phyloP scores from a whole-genome alignment of 1,140 invertebrate genomes.

The Lepeophtheirus salmonis region DNA sequence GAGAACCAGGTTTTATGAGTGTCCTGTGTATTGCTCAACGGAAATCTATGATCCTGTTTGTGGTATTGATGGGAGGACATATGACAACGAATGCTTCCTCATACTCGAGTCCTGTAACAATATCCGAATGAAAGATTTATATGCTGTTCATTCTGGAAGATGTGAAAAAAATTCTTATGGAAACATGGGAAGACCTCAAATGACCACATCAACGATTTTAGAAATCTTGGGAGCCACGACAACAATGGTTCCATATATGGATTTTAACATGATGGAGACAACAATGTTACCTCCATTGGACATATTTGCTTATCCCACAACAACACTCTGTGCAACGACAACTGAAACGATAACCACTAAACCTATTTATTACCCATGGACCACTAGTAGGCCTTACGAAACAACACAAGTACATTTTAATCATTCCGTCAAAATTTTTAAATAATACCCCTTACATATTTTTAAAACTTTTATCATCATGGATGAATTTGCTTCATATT shows the following conservation, averaged over 20 bases:
- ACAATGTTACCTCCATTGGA: neutral
- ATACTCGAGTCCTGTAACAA: neutral
- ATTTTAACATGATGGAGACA: neutral
- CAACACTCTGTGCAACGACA: neutral
- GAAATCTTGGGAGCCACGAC: neutral
- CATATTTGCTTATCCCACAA: neutral
- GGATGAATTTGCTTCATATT: too few relatives aligned
- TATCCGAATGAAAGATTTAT: neutral
- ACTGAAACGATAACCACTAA: neutral
- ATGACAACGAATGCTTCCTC: slow-evolving; percentile 39
- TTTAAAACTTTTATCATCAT: too few relatives aligned
- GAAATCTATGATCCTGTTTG: slow-evolving; percentile 55
- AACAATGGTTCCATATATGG: neutral
- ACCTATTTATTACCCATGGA: neutral
- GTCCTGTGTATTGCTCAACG: slow-evolving; percentile 21
- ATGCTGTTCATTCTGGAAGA: neutral
- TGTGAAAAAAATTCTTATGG: neutral
- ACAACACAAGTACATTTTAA: neutral
- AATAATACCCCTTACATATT: neutral
- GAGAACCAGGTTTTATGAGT: neutral
- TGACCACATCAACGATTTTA: neutral
- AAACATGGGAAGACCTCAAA: neutral
- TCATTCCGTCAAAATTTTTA: neutral
- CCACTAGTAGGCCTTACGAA: neutral
- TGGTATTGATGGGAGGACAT: slow-evolving; percentile 42